A percentile compares a stretch with the other conserved stretches of the same genome.
Conservation (phyloP, 2,113 vertebrate genomes). For the Oryzias melastigma region DNA sequence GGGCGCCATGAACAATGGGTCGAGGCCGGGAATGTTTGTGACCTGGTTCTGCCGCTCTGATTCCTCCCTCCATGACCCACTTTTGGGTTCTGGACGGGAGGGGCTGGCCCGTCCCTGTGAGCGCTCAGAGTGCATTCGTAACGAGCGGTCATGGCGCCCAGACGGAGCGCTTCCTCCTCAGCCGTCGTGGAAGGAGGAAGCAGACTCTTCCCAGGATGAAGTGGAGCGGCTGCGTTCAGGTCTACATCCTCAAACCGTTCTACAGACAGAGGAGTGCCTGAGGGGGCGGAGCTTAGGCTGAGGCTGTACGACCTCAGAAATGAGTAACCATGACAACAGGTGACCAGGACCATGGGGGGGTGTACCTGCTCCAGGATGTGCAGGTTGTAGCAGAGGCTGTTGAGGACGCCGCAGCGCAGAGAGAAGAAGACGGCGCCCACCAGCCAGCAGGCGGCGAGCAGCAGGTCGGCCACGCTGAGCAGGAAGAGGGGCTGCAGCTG, state of each 20-base stretch:
- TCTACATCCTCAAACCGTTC: neutral
- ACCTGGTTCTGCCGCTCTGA: slow-evolving; percentile 38
- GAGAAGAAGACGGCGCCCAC: slow-evolving; percentile 77
- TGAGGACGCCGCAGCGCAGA: slow-evolving; percentile 44
- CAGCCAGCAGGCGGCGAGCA: slow-evolving; percentile 86
- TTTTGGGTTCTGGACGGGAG: neutral
- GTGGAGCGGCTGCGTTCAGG: neutral
- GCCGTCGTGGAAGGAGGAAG: slow-evolving; percentile 15
- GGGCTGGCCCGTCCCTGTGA: too few relatives aligned
- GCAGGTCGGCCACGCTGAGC: slow-evolving; percentile 84
- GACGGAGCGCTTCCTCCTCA: neutral
- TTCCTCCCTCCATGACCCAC: slow-evolving; percentile 26
- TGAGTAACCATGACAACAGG: too few relatives aligned
- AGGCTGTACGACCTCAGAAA: too few relatives aligned
- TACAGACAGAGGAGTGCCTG: neutral
- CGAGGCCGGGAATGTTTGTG: slow-evolving; percentile 51
- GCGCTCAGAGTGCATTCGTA: neutral
- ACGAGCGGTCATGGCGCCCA: neutral
- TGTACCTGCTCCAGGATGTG: slow-evolving; percentile 81
- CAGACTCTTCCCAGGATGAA: slow-evolving; percentile 9
- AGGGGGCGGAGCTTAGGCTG: too few relatives aligned
- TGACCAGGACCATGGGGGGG: too few relatives aligned
- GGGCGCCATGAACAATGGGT: slow-evolving; percentile 17
- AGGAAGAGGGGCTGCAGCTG: slow-evolving; percentile 84
- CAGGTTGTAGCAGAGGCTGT: slow-evolving; percentile 83